These are phyloP conservation scores for Tragelaphus oryx DNA, from an alignment of 2,797 vertebrate species.

Conservation along the genomic window DNA sequence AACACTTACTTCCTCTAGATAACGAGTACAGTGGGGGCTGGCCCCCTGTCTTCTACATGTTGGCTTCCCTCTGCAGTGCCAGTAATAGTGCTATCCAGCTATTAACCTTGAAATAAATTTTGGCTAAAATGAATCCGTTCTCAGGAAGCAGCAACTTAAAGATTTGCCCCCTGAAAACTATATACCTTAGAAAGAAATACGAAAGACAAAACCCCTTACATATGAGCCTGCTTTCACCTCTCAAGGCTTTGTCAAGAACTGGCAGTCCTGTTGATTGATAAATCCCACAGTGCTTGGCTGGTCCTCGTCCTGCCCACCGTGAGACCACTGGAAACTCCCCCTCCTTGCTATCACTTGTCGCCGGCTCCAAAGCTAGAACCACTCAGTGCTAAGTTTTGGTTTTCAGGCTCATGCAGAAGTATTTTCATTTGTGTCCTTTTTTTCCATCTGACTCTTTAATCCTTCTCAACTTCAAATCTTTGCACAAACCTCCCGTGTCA, in stretches of 20 bases:
- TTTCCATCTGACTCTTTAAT: constrained; percentile 65
- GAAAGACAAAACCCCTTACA: neutral
- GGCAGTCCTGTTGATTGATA: neutral
- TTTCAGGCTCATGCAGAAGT: constrained; percentile 32
- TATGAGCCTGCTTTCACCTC: neutral
- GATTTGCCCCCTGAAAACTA: neutral
- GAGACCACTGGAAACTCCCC: neutral
- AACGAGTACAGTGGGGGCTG: neutral
- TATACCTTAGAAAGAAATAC: neutral
- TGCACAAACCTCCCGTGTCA: constrained; percentile 57
- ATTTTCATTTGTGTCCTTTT: constrained; percentile 63
- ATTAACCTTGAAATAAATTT: neutral
- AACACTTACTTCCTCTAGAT: neutral
- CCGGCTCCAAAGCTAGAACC: neutral
- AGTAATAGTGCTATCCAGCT: neutral
- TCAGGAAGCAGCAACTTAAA: neutral
- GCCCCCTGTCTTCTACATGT: neutral
- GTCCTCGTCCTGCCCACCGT: neutral
- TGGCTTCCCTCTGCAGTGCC: neutral
- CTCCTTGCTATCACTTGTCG: neutral
- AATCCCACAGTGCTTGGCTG: neutral
- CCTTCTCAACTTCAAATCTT: constrained; percentile 67
- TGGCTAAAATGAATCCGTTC: neutral
- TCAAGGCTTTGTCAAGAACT: neutral
- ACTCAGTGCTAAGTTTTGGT: constrained; percentile 4